Conservation (phyloP, 2,888 invertebrate species). For the Hirtodrosophila cameraria region DNA sequence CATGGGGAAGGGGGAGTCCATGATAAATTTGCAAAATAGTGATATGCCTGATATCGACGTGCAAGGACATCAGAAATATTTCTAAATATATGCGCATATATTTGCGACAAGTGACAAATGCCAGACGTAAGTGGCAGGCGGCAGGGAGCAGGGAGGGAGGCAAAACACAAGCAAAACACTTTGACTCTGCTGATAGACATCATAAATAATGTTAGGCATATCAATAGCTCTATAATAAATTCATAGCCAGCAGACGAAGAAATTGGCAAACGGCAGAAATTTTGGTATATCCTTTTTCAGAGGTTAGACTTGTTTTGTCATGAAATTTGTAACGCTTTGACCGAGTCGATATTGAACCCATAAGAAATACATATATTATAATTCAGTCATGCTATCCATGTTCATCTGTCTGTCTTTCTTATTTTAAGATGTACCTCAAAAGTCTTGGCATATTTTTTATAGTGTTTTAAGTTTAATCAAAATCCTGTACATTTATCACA, state of each 20-base stretch:
- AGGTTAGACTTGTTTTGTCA: too few relatives aligned
- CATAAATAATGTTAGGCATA: slow-evolving; percentile 69
- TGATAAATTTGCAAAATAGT: slow-evolving; percentile 31
- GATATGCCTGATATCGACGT: slow-evolving; percentile 31
- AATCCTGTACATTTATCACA: too few relatives aligned
- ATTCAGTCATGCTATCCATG: too few relatives aligned
- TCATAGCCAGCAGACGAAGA: slow-evolving; percentile 44
- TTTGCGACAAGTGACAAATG: slow-evolving; percentile 58
- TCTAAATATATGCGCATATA: slow-evolving; percentile 49
- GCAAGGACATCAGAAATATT: slow-evolving; percentile 16
- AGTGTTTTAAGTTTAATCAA: too few relatives aligned
- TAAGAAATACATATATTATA: too few relatives aligned
- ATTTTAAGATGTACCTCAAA: too few relatives aligned
- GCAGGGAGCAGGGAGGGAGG: too few relatives aligned
- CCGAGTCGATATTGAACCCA: too few relatives aligned
- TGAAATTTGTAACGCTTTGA: too few relatives aligned
- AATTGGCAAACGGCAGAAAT: slow-evolving; percentile 26
- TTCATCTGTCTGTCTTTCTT: too few relatives aligned
- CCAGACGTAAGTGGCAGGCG: slow-evolving; percentile 31
- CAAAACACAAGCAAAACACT: slow-evolving; percentile 7
- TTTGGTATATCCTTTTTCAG: not conserved
- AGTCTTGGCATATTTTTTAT: too few relatives aligned
- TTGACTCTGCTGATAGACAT: slow-evolving; percentile 44
- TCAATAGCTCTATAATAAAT: slow-evolving; percentile 64
- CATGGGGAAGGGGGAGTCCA: slow-evolving; percentile 1